These are phyloP conservation scores for Netelia melanura DNA, from an alignment of 2,888 invertebrate species.

Conservation along the genomic window DNA sequence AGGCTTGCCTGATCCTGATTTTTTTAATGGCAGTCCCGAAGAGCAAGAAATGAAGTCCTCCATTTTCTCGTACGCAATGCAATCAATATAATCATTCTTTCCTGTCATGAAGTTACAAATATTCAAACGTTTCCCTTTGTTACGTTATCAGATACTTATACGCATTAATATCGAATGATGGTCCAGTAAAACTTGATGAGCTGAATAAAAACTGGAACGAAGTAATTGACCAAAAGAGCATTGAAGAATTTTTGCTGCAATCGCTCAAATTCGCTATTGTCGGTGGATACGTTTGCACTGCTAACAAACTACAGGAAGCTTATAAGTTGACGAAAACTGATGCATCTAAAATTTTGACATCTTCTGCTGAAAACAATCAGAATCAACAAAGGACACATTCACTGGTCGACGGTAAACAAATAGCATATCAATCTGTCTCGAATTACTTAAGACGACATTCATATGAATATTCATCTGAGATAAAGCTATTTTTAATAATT, in stretches of 20 bases:
- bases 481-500: conserved; percentile 41
- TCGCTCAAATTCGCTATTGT: conserved; percentile 70
- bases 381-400: conserved; percentile 49
- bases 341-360: conserved; percentile 41
- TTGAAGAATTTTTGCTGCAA: conserved; percentile 71
- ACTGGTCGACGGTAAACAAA: conserved; percentile 44
- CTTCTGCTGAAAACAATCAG: conserved; percentile 48
- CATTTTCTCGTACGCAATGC: conserved; percentile 70
- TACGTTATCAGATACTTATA: conserved; percentile 68
- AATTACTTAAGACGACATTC: not conserved
- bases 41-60: conserved; percentile 64
- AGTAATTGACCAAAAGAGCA: conserved; percentile 38
- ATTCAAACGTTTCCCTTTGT: not conserved
- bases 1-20: conserved; percentile 62
- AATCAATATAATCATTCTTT: not conserved
- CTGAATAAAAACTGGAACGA: conserved; percentile 69
- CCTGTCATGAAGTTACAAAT: not conserved
- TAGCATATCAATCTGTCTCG: not conserved
- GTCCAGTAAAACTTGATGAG: conserved; percentile 62
- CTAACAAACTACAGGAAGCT: conserved; percentile 66
- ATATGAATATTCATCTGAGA: conserved; percentile 30
- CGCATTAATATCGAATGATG: conserved; percentile 70
- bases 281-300: conserved; percentile 68
- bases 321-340: conserved; percentile 54
- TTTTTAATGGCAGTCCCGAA: conserved; percentile 40